Percentiles rank a stretch among this genome's conserved stretches.
phyloP scores from a whole-genome alignment of 2,113 vertebrate species.

The Oceanodroma tethys region DNA sequence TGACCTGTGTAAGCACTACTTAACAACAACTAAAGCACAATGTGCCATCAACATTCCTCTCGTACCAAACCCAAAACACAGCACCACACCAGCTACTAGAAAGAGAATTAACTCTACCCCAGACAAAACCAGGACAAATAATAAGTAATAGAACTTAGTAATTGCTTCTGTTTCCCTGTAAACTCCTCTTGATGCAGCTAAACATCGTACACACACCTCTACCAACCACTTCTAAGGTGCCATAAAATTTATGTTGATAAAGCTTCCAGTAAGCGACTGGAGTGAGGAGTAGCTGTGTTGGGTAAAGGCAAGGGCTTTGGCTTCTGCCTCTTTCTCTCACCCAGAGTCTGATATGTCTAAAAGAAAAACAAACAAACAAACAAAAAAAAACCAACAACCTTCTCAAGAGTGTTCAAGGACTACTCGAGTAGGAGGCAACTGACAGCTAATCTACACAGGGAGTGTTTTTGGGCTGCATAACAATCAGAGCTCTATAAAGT shows the following conservation, averaged over 20 bases:
- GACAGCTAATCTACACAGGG: background rate
- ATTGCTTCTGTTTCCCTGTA: background rate
- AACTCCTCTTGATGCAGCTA: background rate
- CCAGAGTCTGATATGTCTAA: background rate
- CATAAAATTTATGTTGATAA: background rate
- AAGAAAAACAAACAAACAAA: background rate
- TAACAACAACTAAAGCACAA: too few relatives aligned
- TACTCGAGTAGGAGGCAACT: background rate
- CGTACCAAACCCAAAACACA: too few relatives aligned
- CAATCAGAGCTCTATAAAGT: background rate
- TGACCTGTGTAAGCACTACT: too few relatives aligned
- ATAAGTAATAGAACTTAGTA: background rate
- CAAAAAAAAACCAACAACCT: fast-evolving
- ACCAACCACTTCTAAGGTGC: background rate
- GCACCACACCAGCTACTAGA: too few relatives aligned
- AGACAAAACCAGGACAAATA: too few relatives aligned
- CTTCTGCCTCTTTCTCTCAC: background rate
- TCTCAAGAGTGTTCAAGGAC: background rate
- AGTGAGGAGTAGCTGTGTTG: background rate
- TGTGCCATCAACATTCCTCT: too few relatives aligned
- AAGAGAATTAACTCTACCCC: too few relatives aligned
- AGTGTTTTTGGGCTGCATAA: background rate
- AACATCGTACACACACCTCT: background rate
- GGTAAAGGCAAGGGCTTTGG: background rate
- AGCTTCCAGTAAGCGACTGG: background rate